Conservation (phyloP, 2,797 vertebrate genomes). For the Nasua narica region DNA sequence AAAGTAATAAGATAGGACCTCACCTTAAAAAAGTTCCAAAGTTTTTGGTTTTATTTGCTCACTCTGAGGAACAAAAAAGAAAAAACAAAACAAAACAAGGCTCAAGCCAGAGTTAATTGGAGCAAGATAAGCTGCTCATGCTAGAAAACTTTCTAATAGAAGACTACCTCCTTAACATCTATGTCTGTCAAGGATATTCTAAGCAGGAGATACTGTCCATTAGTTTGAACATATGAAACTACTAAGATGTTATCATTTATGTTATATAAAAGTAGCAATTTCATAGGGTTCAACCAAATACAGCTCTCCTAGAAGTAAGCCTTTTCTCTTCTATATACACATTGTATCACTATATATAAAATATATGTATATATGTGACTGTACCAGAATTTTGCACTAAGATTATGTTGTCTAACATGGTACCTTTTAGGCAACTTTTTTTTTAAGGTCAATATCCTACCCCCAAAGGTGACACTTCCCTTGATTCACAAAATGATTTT, state of each 20-base stretch:
- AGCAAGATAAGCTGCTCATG: not conserved
- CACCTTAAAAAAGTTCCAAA: not conserved
- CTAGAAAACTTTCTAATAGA: not conserved
- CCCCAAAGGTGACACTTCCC: not conserved
- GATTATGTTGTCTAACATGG: not conserved
- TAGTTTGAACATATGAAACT: not conserved
- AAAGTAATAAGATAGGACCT: not conserved
- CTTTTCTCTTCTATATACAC: not conserved
- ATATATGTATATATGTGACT: not conserved
- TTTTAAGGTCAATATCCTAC: not conserved
- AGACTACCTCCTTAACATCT: not conserved
- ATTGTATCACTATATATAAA: not conserved
- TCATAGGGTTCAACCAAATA: not conserved
- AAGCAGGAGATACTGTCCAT: not conserved
- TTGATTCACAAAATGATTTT: slow-evolving; percentile 41
- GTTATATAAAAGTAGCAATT: not conserved
- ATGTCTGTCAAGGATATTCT: not conserved
- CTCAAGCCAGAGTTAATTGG: not conserved
- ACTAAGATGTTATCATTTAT: not conserved
- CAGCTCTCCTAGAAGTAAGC: not conserved
- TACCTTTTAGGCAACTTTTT: not conserved
- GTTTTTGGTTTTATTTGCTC: not conserved
- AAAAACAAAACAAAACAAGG: not conserved
- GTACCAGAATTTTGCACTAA: not conserved
- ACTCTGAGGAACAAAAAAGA: not conserved